phyloP scores from a whole-genome alignment of 2,888 invertebrate species.

The Palloptera scutellata region DNA sequence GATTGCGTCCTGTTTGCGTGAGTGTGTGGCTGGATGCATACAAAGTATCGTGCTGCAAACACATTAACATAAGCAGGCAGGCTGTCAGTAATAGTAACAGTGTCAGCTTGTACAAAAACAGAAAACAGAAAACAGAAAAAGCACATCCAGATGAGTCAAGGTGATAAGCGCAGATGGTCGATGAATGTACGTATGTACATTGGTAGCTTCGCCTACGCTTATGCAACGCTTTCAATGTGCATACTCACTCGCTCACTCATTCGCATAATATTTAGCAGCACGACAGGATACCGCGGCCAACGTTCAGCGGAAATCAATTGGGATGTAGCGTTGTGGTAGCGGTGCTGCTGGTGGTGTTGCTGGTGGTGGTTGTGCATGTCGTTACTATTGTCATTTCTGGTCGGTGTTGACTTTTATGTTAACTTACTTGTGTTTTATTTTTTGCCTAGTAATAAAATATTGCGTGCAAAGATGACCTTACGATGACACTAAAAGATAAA shows the following conservation, averaged over 20 bases:
- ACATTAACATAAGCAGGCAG: conserved; percentile 21
- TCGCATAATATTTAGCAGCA: conserved; percentile 15
- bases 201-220: conserved; percentile 28
- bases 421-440: conserved; percentile 9
- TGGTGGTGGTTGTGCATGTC: conserved; percentile 7
- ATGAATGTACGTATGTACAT: not conserved
- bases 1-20: not conserved
- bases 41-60: conserved; percentile 21
- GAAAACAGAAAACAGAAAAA: conserved; percentile 30
- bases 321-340: conserved; percentile 6
- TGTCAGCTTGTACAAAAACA: conserved; percentile 22
- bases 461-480: conserved; percentile 56
- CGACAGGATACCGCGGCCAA: conserved; percentile 26
- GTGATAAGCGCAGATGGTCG: conserved; percentile 39
- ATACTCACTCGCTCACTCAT: conserved; percentile 21
- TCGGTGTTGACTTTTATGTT: conserved; percentile 18
- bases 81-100: conserved; percentile 9
- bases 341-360: conserved; percentile 4
- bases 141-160: conserved; percentile 39
- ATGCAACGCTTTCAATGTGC: conserved; percentile 31
- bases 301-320: conserved; percentile 30
- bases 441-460: conserved; percentile 19
- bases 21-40: not conserved
- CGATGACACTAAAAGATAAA: conserved; percentile 55
- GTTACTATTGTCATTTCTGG: conserved; percentile 1